phyloP scores from a whole-genome alignment of 2,113 vertebrate species.

The Madoqua kirkii region DNA sequence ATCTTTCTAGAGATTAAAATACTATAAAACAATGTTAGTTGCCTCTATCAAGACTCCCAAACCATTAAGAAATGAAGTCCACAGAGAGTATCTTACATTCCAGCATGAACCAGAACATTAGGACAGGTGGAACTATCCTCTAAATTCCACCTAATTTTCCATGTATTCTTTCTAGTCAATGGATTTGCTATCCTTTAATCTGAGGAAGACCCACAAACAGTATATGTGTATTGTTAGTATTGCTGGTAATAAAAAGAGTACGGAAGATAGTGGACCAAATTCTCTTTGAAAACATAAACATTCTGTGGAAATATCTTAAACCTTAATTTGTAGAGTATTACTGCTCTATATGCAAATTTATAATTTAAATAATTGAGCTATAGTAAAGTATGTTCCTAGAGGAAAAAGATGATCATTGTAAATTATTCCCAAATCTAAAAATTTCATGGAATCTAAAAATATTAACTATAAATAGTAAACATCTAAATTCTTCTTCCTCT shows the following conservation, averaged over 20 bases:
- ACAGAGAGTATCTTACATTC: not conserved
- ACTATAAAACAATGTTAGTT: not conserved
- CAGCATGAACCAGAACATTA: not conserved
- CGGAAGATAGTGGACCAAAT: not conserved
- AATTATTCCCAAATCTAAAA: not conserved
- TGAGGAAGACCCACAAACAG: constrained; percentile 18
- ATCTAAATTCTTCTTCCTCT: not conserved
- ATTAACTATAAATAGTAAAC: not conserved
- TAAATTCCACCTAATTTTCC: not conserved
- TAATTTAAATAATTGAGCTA: constrained; percentile 14
- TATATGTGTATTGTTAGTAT: not conserved
- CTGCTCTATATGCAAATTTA: not conserved
- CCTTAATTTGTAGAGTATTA: not conserved
- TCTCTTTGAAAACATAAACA: constrained; percentile 14
- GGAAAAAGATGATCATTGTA: not conserved
- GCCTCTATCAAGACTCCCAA: not conserved
- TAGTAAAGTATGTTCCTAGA: not conserved
- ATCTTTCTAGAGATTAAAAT: constrained; percentile 4
- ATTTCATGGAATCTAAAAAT: not conserved
- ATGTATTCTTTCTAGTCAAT: not conserved
- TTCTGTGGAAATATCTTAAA: not conserved
- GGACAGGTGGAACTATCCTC: not conserved
- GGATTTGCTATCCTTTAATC: not conserved
- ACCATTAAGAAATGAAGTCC: not conserved
- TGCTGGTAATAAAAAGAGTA: not conserved